Base-by-base conservation (phyloP, 2,797 vertebrate species). In the Melopsittacus undulatus region DNA sequence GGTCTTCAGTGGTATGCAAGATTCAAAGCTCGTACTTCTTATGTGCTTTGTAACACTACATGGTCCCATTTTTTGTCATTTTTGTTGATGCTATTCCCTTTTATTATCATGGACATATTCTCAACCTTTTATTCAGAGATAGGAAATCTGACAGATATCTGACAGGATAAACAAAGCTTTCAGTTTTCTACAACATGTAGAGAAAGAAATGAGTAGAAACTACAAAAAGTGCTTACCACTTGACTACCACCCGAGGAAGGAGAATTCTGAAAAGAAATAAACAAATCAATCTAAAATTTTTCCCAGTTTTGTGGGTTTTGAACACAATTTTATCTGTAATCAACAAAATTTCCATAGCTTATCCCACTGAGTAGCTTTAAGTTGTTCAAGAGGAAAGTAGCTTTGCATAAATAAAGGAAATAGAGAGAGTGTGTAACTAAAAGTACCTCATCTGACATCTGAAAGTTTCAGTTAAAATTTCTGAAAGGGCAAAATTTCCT, bases 211-310 rank as follows among this genome's bases (percentile, higher is more conserved):
- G 13, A 46, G 34, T 46, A 90, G 78, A 87, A 92, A 68, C 9
- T 26, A 40, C 21, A 27, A 64, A 40, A 54, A 72, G 19, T 78
- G 27, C 96, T 96, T 94, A 97, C 96, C 92, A 68, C 74, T 94
- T 94, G 91, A 82, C 94, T 90, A 77, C 89, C 85, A 0, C 95
- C 95, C 4, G 87, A 45, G 21, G 73, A 91, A 77, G 89, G 49
- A 8, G 92, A 86, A 72, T 88, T 90, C 95, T 96, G 94, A 56
- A 94, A 97, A 82, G 5, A 89, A 91, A 80, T 10, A 76, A 73
- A 77, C 7, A 91, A 72, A 66, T 4, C 46, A 64, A 42, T 93
- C 30, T 75, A 13, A 8, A 69, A 54, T 5, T 30, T 45, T 56
- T 83, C 54, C 32, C 34, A 86, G 26, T 1, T 43, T 80, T 7